Base-by-base conservation (phyloP, 2,113 vertebrate genomes). In the Orycteropus afer region DNA sequence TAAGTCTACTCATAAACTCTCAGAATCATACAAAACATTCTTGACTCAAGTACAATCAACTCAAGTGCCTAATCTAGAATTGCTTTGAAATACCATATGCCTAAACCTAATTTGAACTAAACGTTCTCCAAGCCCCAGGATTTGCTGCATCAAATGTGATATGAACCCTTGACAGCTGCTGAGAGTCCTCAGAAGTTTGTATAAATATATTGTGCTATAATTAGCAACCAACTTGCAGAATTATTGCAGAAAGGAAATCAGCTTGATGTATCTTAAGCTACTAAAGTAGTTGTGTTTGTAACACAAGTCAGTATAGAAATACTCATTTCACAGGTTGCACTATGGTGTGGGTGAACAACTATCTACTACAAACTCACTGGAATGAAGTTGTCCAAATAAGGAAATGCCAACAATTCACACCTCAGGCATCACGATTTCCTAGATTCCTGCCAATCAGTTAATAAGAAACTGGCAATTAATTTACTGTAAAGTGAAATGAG, bases 41-140 rank as follows among this genome's bases (percentile, higher is more conserved):
- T 80, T 88, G 74, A 85, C 55, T 89, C 37, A 81, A 85, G n/a
- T 86, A 94, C 1, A 69, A 95, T 61, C 3, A 91, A 59, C 17
- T 93, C 34, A 61, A 86, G 29, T 61, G 37, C 27, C 37, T 88
- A 77, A 89, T 71, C 23, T 83, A 90, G 94, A 95, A 89, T 57
- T 74, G 9, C 27, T 77, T 1, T 74, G 65, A 80, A 78, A 74
- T 47, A 29, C 7, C 32, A 55, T 7, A 57, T 20, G 7, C 18
- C 42, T 89, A 59, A 61, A 71, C 63, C 7, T 63, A 81, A 71
- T 71, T 9, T 69, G 77, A 92, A 74, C 1, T 53, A 76, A 61
- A 73, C 3, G 4, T n/a, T 7, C 23, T 86, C 49, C 69, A 55
- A 93, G 34, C 12, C 53, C n/a, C n/a, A 51, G 11, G 34, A 65